These are phyloP conservation scores for Silurus meridionalis DNA, from an alignment of 2,113 vertebrate species.

Conservation along the genomic window DNA sequence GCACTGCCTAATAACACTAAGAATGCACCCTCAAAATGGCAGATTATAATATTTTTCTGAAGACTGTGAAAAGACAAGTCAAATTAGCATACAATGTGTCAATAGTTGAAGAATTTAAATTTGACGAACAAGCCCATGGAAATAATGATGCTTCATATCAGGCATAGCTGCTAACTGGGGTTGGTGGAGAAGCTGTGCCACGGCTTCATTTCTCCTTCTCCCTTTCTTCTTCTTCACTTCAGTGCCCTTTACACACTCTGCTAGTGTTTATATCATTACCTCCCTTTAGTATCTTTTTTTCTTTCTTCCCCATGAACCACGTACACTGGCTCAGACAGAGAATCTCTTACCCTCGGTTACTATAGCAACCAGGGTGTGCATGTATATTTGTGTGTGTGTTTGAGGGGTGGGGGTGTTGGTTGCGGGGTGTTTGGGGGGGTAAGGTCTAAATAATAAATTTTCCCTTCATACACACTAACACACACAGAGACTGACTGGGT, in stretches of 20 bases:
- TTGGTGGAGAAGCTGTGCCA: slow-evolving; percentile 13
- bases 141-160: slow-evolving; percentile 34
- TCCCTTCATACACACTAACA: not conserved
- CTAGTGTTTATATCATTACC: slow-evolving; percentile 26
- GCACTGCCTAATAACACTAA: not conserved
- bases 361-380: slow-evolving; percentile 41
- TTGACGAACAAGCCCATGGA: slow-evolving; percentile 40
- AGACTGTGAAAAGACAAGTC: not conserved
- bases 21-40: too few relatives aligned
- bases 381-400: slow-evolving; percentile 29
- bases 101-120: slow-evolving; percentile 25
- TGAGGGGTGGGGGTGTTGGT: not conserved
- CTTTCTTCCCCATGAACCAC: slow-evolving; percentile 16
- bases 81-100: not conserved
- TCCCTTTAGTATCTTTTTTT: slow-evolving; percentile 25
- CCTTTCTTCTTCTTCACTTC: not conserved
- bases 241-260: slow-evolving; percentile 26
- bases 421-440: not conserved
- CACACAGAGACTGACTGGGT: not conserved
- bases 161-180: slow-evolving; percentile 48
- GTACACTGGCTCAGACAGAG: slow-evolving; percentile 35
- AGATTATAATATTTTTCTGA: not conserved
- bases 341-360: slow-evolving; percentile 46
- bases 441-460: slow-evolving; percentile 13
- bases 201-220: not conserved